These are phyloP conservation scores for Monochamus saltuarius DNA, from an alignment of 1,140 invertebrate species.

Conservation along the genomic window DNA sequence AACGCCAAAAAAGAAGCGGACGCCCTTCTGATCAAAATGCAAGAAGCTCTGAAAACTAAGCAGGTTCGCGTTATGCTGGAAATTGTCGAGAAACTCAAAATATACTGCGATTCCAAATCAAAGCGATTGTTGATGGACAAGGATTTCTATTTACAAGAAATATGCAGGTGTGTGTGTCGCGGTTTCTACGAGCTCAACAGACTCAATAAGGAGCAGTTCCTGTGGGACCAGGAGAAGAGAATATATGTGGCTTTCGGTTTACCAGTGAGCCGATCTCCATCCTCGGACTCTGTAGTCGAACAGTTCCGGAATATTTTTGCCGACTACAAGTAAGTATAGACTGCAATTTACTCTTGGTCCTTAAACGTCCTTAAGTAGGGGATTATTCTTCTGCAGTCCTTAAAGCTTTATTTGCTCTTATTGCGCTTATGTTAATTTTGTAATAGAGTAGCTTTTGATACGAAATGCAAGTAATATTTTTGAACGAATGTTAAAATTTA, in stretches of 20 bases:
- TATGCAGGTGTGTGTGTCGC: constrained; percentile 40
- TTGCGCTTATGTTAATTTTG: too few species aligned
- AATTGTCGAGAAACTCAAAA: constrained; percentile 52
- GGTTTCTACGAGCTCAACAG: constrained; percentile 42
- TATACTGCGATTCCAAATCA: constrained; percentile 41
- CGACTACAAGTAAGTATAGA: constrained; percentile 44
- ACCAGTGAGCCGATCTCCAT: constrained; percentile 39
- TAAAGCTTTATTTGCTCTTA: too few species aligned
- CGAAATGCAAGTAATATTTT: too few species aligned
- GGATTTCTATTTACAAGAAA: constrained; percentile 36
- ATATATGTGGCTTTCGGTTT: constrained; percentile 42
- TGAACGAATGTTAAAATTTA: too few species aligned
- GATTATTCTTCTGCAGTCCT: too few species aligned
- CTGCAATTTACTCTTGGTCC: too few species aligned
- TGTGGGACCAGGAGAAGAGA: constrained; percentile 37
- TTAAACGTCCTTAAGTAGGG: too few species aligned
- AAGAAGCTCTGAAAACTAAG: constrained; percentile 51
- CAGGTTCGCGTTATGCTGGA: constrained; percentile 39
- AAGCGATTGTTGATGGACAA: constrained; percentile 41
- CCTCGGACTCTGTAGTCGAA: constrained; percentile 44
- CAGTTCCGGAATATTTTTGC: constrained; percentile 42
- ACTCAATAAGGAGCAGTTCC: constrained; percentile 34
- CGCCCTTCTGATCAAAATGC: constrained; percentile 51
- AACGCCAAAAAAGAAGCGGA: constrained; percentile 53
- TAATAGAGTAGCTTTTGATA: too few species aligned